A percentile compares a stretch with the other conserved stretches of the same genome.
These are phyloP conservation scores for Epistrophe grossulariae DNA, from an alignment of 2,888 invertebrate species.

Conservation along the genomic window DNA sequence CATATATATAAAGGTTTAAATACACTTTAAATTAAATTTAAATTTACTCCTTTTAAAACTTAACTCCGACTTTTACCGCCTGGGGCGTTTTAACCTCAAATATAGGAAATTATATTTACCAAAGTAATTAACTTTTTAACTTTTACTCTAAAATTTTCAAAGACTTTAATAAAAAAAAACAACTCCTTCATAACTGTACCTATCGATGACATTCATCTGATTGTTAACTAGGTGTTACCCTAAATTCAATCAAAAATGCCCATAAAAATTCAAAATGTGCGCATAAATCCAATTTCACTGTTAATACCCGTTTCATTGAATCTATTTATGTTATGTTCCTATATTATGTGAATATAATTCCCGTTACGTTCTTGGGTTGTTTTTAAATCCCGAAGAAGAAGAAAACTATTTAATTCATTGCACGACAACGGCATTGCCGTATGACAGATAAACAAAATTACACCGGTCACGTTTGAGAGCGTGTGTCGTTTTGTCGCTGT, in stretches of 20 bases:
- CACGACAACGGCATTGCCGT: conserved; percentile 62
- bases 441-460: conserved; percentile 67
- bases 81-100: neutral
- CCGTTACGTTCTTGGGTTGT: conserved; percentile 54
- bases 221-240: conserved; percentile 65
- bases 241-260: conserved; percentile 45
- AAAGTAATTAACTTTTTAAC: neutral
- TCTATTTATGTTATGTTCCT: neutral
- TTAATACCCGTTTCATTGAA: conserved; percentile 32
- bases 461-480: conserved; percentile 71
- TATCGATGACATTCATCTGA: conserved; percentile 39
- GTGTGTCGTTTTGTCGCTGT: conserved; percentile 41
- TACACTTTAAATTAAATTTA: neutral
- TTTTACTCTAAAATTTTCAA: neutral
- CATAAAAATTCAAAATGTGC: conserved; percentile 38
- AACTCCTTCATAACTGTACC: conserved; percentile 14
- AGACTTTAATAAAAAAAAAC: neutral
- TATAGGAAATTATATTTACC: neutral
- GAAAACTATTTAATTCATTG: conserved; percentile 59
- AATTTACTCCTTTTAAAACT: neutral
- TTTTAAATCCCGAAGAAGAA: conserved; percentile 3
- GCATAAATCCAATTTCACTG: conserved; percentile 49
- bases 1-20: neutral
- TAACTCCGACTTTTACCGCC: neutral
- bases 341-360: conserved; percentile 1